These are phyloP conservation scores for Eudyptes chrysolophus DNA, from an alignment of 2,113 vertebrate species.

Conservation along the genomic window DNA sequence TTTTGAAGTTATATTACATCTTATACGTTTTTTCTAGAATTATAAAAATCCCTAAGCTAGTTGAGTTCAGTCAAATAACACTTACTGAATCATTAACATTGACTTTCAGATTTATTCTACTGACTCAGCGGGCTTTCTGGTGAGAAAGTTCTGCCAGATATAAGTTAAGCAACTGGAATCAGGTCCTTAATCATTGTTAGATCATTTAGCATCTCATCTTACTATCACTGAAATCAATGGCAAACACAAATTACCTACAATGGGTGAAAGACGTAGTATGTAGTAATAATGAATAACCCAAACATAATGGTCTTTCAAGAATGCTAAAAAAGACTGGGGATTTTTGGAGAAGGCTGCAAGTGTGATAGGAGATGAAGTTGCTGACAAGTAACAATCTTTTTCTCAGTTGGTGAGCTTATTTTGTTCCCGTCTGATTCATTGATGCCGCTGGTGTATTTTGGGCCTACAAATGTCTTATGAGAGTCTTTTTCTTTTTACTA, in stretches of 20 bases:
- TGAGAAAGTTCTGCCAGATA: background rate
- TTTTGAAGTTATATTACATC: background rate
- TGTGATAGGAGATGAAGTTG: background rate
- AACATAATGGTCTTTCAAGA: background rate
- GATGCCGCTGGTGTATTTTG: background rate
- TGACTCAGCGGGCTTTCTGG: slow-evolving; percentile 1
- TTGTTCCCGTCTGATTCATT: background rate
- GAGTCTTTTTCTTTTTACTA: background rate
- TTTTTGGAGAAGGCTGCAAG: background rate
- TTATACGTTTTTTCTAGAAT: background rate
- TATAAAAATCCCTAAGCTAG: background rate
- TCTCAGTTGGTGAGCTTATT: background rate
- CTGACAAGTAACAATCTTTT: background rate
- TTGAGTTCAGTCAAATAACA: background rate
- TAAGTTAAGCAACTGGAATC: background rate
- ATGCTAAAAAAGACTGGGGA: background rate
- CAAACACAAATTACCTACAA: background rate
- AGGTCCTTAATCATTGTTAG: background rate
- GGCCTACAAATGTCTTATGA: background rate
- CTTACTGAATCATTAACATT: slow-evolving; percentile 22
- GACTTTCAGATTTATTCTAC: slow-evolving; percentile 26
- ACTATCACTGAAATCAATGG: background rate
- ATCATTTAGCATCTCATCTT: background rate
- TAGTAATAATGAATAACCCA: background rate
- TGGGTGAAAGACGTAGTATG: background rate